Base-by-base conservation (phyloP, 1,140 invertebrate species). In the Nebria ingens region DNA sequence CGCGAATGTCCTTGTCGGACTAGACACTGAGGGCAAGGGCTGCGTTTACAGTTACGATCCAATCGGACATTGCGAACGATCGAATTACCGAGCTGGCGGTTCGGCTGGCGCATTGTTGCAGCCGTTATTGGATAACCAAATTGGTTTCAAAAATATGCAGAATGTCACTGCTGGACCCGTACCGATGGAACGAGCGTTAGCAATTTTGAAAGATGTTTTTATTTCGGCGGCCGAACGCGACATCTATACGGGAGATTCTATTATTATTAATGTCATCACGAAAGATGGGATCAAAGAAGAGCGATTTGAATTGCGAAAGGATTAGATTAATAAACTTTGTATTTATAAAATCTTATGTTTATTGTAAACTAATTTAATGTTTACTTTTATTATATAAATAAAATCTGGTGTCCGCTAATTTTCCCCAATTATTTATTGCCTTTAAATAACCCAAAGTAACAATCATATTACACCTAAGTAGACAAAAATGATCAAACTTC, bases 221-320 rank as follows among this genome's bases (percentile, higher is more conserved):
- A 93, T 93, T 58, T 93, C 94, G 54, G 94, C 95, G 29, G 89
- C 95, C 54, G 97, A 99, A 69, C 81, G 97, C 71, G 95, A 99
- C 69, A 98, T 97, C 61, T 89, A 93, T 64, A 97, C 93, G 65
- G 97, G 97, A 56, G 97, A 99, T 78, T 83, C 82, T 50, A 84
- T 98, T 60, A 71, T 79, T 21, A 88, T 99, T 57, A 85, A 91
- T 59, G 82, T 97, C 55, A 90, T 98, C 53, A 96, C 92, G 20
- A 89, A 89, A 60, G 86, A 89, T 75, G 94, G 93, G 1, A 81
- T 94, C 54, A 76, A 80, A 56, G 78, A 82, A 59, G 81, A 85
- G 53, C 76, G 72, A 19, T 82, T 91, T 66, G 73, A 77, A 56
- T 73, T 93, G 52, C 80, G 90, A 66, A 86, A 82, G 68, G 89